Percentiles rank a stretch among this genome's conserved stretches.
Conservation (phyloP, 2,113 vertebrate genomes). For the Aythya baeri region DNA sequence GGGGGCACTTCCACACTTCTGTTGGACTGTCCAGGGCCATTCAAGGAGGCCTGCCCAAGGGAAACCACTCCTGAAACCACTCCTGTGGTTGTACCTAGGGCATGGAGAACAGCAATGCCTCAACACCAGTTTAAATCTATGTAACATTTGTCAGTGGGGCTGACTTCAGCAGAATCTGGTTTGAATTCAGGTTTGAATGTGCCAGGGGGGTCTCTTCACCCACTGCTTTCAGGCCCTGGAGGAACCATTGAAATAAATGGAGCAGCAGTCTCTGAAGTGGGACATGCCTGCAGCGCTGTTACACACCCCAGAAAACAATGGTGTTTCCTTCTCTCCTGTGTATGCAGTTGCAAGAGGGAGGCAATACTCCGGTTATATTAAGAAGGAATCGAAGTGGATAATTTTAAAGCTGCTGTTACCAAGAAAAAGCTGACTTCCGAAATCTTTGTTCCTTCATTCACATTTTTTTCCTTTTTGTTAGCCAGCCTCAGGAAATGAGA, state of each 20-base stretch:
- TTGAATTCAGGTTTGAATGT: neutral
- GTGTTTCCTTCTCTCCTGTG: neutral
- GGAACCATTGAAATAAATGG: neutral
- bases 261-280: neutral
- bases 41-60: neutral
- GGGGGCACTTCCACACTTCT: accelerated
- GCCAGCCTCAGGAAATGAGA: conserved; percentile 64
- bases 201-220: neutral
- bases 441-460: conserved; percentile 49
- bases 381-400: neutral
- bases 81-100: neutral
- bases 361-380: neutral
- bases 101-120: neutral
- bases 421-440: conserved; percentile 31
- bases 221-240: neutral
- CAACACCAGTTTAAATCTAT: neutral
- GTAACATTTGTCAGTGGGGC: neutral
- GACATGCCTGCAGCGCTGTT: neutral
- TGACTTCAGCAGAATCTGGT: neutral
- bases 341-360: neutral
- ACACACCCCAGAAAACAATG: neutral
- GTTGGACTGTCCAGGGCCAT: neutral
- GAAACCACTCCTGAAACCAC: neutral
- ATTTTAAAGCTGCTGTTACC: conserved; percentile 16
- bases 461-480: conserved; percentile 58